Conservation (phyloP, 1,140 invertebrate genomes). For the Stenopsyche tienmushanensis region DNA sequence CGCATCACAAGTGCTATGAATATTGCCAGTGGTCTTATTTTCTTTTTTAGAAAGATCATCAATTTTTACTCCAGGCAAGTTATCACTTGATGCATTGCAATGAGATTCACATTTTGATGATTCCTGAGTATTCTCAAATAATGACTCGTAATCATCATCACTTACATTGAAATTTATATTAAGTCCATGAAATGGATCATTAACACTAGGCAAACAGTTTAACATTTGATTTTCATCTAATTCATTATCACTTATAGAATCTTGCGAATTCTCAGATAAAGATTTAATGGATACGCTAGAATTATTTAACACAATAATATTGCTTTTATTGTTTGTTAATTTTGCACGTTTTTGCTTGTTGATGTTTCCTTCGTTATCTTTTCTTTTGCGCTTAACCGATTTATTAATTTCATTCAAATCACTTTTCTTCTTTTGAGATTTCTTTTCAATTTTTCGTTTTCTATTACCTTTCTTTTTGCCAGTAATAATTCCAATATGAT, state of each 20-base stretch:
- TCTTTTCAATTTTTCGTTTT: constrained; percentile 32
- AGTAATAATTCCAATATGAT: constrained; percentile 41
- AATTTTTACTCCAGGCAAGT: no score
- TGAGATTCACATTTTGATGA: neutral
- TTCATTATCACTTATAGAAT: constrained; percentile 42
- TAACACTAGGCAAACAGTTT: constrained; percentile 51
- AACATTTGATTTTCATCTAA: constrained; percentile 42
- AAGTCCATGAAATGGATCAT: constrained; percentile 49
- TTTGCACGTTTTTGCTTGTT: neutral
- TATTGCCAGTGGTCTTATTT: constrained; percentile 2
- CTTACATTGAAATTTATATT: constrained; percentile 45
- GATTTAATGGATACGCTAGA: neutral
- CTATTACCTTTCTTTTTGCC: constrained; percentile 44
- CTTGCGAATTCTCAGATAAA: neutral
- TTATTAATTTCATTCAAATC: constrained; percentile 24
- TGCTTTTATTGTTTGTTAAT: neutral
- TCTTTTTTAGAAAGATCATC: no score
- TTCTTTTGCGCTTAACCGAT: neutral
- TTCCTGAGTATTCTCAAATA: constrained; percentile 33
- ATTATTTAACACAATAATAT: neutral
- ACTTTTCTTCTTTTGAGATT: constrained; percentile 15
- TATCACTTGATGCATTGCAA: neutral
- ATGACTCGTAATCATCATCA: constrained; percentile 20
- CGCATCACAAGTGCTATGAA: neutral
- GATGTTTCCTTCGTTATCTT: constrained; percentile 4